Evolutionary conservation across 2,797 vertebrate genomes (phyloP).

Genomic region (Coracias cyanogaster): DNA sequence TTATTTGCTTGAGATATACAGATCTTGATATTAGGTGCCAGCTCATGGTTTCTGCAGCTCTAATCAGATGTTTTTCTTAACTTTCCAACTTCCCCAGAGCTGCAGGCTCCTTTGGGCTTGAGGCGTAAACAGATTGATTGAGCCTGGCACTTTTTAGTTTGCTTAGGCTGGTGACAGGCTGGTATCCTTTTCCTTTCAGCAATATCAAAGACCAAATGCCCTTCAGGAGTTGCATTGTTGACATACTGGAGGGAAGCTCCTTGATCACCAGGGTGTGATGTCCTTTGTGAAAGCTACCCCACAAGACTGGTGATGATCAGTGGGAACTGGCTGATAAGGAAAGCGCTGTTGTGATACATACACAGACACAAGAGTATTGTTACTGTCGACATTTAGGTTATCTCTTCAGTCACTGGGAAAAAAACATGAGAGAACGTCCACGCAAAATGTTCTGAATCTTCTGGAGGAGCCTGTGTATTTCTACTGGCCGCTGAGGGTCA

Average conservation of each 20-base stretch:
- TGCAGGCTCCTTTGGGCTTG: neutral
- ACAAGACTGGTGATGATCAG: neutral
- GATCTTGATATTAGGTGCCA: neutral
- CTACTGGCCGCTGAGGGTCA: neutral
- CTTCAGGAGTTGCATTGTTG: neutral
- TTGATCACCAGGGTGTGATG: neutral
- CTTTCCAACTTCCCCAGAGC: neutral
- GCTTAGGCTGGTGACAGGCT: neutral
- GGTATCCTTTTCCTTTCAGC: neutral
- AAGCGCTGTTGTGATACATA: neutral
- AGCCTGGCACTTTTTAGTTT: neutral
- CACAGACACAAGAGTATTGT: neutral
- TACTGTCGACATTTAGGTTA: neutral
- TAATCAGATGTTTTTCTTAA: slow-evolving; percentile 24
- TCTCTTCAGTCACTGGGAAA: neutral
- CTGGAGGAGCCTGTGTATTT: neutral
- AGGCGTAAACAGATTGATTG: neutral
- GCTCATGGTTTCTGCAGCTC: neutral
- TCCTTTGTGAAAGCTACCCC: neutral
- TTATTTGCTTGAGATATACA: slow-evolving; percentile 6
- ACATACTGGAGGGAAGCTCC: neutral
- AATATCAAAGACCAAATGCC: neutral
- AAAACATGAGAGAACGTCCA: neutral
- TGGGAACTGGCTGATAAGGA: neutral
- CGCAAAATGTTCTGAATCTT: neutral